Evolutionary conservation across 92 coral and sea anemone genomes (phyloP).

Genomic region (Phenganax marumi): DNA sequence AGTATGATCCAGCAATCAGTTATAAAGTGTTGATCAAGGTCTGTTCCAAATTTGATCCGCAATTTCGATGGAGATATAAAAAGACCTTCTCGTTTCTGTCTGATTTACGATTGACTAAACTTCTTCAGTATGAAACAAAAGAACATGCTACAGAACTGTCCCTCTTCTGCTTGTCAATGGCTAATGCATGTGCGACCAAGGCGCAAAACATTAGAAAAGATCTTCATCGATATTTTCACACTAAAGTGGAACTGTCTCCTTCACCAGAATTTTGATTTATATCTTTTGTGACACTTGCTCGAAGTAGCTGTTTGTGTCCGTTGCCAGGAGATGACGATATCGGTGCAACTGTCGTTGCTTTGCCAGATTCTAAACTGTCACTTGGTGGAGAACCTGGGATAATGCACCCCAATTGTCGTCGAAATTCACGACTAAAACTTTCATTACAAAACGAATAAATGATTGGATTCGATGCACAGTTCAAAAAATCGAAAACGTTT

Average conservation of each 20-base stretch:
- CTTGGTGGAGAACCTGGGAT: slow-evolving; percentile 13
- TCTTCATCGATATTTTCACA: neutral
- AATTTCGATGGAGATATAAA: no score
- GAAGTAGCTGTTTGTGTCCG: slow-evolving; percentile 37
- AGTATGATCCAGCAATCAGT: no score
- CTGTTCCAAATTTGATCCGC: no score
- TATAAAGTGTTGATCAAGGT: no score
- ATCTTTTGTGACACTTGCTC: slow-evolving; percentile 28
- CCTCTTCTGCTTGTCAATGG: neutral
- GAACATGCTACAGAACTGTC: neutral
- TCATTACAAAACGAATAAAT: slow-evolving; percentile 97
- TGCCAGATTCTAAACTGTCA: neutral
- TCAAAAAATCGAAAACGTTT: slow-evolving; percentile 81
- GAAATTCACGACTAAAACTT: slow-evolving; percentile 86
- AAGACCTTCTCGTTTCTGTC: no score
- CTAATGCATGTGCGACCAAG: neutral
- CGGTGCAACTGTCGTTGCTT: neutral
- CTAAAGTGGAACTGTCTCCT: neutral
- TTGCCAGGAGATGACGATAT: slow-evolving; percentile 40
- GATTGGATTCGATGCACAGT: slow-evolving; percentile 93
- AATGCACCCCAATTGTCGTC: slow-evolving; percentile 39
- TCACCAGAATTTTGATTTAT: neutral
- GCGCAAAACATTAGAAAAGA: neutral
- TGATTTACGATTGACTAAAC: no score
- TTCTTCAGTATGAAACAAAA: no score